phyloP scores from a whole-genome alignment of 2,113 vertebrate species.

The Aspidoscelis tigris region DNA sequence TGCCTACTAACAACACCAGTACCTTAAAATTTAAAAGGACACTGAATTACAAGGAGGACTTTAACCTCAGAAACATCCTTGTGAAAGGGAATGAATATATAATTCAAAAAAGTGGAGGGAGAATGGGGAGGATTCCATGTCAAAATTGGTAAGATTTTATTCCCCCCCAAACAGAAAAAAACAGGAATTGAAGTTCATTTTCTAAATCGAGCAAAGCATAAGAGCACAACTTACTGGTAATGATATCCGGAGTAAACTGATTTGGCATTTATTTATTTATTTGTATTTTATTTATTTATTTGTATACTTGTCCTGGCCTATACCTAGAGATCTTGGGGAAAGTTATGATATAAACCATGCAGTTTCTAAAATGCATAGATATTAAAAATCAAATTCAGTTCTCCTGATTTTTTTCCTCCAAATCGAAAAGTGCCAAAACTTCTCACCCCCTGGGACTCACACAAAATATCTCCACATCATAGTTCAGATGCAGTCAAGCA shows the following conservation, averaged over 20 bases:
- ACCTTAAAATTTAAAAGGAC: constrained; percentile 3
- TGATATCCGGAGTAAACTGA: not conserved
- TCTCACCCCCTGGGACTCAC: no score
- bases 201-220: not conserved
- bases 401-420: not conserved
- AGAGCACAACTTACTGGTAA: not conserved
- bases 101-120: not conserved
- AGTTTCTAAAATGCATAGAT: not conserved
- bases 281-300: no score
- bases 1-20: not conserved
- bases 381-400: not conserved
- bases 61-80: not conserved
- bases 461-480: not conserved
- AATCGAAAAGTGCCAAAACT: not conserved
- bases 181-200: no score
- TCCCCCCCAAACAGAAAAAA: no score
- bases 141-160: not conserved
- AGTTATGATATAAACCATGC: not conserved
- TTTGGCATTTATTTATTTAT: not conserved
- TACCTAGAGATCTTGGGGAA: no score
- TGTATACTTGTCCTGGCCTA: no score
- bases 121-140: not conserved
- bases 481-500: not conserved
- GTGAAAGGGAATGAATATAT: not conserved
- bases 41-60: not conserved